Conservation (phyloP, 2,888 invertebrate genomes). For the Phanerotoma sp. region DNA sequence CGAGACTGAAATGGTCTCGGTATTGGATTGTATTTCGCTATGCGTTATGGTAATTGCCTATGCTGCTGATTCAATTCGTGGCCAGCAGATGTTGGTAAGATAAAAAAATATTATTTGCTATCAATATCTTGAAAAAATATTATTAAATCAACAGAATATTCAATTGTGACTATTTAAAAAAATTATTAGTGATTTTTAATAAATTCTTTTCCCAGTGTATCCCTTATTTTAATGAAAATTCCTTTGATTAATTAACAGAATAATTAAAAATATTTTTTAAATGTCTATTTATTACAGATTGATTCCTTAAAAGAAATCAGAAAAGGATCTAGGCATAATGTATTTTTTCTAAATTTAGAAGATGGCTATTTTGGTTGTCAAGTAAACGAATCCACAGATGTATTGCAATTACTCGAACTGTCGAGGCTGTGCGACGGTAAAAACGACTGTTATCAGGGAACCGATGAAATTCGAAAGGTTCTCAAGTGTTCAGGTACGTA, state of each 20-base stretch:
- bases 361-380: slow-evolving; percentile 98
- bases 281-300: too few species aligned
- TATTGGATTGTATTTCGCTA: slow-evolving; percentile 95
- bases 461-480: slow-evolving; percentile 85
- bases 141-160: too few species aligned
- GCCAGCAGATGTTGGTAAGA: slow-evolving; percentile 86
- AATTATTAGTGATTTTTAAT: too few species aligned
- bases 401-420: slow-evolving; percentile 91
- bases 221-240: too few species aligned
- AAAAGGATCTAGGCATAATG: slow-evolving; percentile 84
- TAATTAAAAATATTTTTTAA: too few species aligned
- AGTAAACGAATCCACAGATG: slow-evolving; percentile 94
- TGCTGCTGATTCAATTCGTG: slow-evolving; percentile 90
- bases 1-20: slow-evolving; percentile 95
- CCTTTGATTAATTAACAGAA: too few species aligned
- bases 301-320: slow-evolving; percentile 80
- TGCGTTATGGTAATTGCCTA: slow-evolving; percentile 99
- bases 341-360: slow-evolving; percentile 95
- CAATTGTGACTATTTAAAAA: too few species aligned
- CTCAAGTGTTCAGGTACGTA: slow-evolving; percentile 86
- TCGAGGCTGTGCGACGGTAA: slow-evolving; percentile 92
- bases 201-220: too few species aligned
- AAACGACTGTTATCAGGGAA: slow-evolving; percentile 87
- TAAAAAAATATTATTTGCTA: too few species aligned
- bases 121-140: too few species aligned